Percentiles rank a stretch among this genome's conserved stretches.
Conservation (phyloP, 1,140 invertebrate species). For the Dryas iulia region DNA sequence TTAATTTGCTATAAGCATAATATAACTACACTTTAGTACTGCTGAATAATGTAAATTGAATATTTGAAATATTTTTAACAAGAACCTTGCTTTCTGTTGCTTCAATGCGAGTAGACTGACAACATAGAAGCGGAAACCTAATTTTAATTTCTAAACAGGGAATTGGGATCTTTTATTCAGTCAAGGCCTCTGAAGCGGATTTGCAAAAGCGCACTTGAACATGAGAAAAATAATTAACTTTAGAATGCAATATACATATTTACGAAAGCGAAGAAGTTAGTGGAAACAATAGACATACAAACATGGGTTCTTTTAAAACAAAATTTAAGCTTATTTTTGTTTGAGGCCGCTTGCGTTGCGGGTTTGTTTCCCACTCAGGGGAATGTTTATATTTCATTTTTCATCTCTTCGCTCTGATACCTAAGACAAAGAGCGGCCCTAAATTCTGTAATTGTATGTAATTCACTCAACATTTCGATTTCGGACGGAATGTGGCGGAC, state of each 20-base stretch:
- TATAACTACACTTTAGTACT: neutral
- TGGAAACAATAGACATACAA: neutral
- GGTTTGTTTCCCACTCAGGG: too few species aligned
- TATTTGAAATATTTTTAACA: slow-evolving; percentile 1
- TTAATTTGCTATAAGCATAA: too few species aligned
- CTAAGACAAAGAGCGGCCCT: too few species aligned
- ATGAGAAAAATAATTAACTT: neutral
- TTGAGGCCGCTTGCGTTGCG: too few species aligned
- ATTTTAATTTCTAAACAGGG: slow-evolving; percentile 16
- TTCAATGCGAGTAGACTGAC: slow-evolving; percentile 8
- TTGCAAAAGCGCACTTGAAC: neutral
- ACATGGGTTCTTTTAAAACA: too few species aligned
- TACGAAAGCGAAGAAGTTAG: neutral
- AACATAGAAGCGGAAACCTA: slow-evolving; percentile 7
- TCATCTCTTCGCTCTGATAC: too few species aligned
- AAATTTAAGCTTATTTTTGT: neutral
- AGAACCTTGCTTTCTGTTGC: neutral
- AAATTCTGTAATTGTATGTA: too few species aligned
- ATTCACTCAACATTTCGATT: too few species aligned
- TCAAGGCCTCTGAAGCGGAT: neutral
- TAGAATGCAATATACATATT: neutral
- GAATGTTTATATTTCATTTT: too few species aligned
- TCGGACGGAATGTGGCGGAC: too few species aligned
- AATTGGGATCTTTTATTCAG: slow-evolving; percentile 16
- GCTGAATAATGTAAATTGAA: neutral